Evolutionary conservation across 1,140 invertebrate genomes (phyloP).

Genomic region (Choristoneura fumiferana): DNA sequence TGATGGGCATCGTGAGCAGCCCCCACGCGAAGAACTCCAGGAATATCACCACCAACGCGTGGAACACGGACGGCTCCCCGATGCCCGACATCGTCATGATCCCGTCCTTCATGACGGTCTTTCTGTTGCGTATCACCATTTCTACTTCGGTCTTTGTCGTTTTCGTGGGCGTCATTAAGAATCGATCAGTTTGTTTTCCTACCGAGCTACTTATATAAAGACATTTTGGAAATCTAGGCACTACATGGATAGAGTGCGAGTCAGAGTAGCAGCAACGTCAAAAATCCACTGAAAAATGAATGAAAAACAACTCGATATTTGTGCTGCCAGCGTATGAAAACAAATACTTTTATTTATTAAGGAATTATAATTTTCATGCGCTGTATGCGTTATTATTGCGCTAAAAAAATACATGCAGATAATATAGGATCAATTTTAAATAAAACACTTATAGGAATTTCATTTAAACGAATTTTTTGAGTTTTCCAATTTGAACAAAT

Average conservation of each 20-base stretch:
- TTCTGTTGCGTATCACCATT: slow-evolving; percentile 78
- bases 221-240: slow-evolving; percentile 68
- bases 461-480: too few species aligned
- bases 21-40: slow-evolving; percentile 99
- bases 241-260: slow-evolving; percentile 71
- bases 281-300: slow-evolving; percentile 66
- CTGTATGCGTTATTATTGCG: too few species aligned
- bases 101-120: slow-evolving; percentile 77
- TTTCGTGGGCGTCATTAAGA: slow-evolving; percentile 77
- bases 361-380: too few species aligned
- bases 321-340: slow-evolving; percentile 42
- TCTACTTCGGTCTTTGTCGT: slow-evolving; percentile 77
- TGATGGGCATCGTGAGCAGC: slow-evolving; percentile 97
- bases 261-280: slow-evolving; percentile 68
- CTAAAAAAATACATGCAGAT: too few species aligned
- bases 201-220: slow-evolving; percentile 65
- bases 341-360: neutral
- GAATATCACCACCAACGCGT: slow-evolving; percentile 99
- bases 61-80: slow-evolving; percentile 96
- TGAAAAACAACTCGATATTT: slow-evolving; percentile 69
- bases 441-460: too few species aligned
- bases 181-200: slow-evolving; percentile 53
- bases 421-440: too few species aligned
- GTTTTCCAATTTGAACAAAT: too few species aligned
- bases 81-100: slow-evolving; percentile 86